Evolutionary conservation across 2,113 vertebrate species (phyloP).

Genomic region (Sterna hirundo): DNA sequence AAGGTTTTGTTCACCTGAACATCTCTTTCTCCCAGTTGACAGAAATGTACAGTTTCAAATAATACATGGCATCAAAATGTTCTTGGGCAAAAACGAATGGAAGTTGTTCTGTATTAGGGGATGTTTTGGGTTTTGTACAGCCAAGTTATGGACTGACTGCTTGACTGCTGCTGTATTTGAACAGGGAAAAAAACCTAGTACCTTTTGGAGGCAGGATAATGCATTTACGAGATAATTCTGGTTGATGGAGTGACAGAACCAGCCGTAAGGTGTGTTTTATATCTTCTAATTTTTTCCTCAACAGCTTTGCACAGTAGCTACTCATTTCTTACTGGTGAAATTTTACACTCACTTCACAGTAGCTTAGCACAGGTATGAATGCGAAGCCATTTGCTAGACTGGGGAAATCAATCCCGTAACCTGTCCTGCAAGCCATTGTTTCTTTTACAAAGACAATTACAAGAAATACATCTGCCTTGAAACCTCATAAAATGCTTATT

Average conservation of each 20-base stretch:
- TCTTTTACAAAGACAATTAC: not conserved
- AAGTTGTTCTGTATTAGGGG: not conserved
- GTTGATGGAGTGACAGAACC: not conserved
- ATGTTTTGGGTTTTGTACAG: not conserved
- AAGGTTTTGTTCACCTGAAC: not conserved
- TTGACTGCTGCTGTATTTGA: not conserved
- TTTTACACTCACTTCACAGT: not conserved
- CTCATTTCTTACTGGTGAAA: not conserved
- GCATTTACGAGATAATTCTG: not conserved
- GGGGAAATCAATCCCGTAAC: not conserved
- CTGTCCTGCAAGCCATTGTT: fast-evolving
- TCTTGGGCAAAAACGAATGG: not conserved
- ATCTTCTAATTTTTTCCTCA: not conserved
- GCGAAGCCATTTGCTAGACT: not conserved
- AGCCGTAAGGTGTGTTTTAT: not conserved
- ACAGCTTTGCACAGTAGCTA: not conserved
- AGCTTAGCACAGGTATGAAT: not conserved
- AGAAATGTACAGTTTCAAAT: not conserved
- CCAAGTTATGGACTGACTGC: not conserved
- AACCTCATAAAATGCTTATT: not conserved
- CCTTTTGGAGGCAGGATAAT: not conserved
- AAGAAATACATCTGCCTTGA: not conserved
- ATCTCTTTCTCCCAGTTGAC: not conserved
- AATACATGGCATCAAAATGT: fast-evolving
- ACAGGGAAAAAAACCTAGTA: not conserved